phyloP scores from a whole-genome alignment of 2,888 invertebrate species.

The Amaurobius ferox region DNA sequence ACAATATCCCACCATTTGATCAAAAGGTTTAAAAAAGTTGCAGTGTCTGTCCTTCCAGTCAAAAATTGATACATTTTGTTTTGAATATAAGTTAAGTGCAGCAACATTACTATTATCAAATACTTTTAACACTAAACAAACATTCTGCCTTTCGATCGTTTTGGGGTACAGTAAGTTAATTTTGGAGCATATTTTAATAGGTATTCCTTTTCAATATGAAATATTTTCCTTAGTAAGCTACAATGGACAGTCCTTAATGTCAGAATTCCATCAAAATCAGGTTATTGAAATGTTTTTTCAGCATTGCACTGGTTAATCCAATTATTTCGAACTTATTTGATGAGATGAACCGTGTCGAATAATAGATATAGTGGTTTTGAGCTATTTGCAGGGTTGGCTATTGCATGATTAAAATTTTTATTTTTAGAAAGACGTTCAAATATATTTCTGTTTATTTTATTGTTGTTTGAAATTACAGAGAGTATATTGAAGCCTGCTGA shows the following conservation, averaged over 20 bases:
- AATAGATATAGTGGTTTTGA: not conserved
- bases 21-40: too few relatives aligned
- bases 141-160: not conserved
- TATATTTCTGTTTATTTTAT: conserved; percentile 15
- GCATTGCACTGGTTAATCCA: not conserved
- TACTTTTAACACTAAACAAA: too few relatives aligned
- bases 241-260: not conserved
- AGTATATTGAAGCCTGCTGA: not conserved
- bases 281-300: not conserved
- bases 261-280: too few relatives aligned
- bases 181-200: not conserved
- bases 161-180: not conserved
- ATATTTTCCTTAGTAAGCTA: not conserved
- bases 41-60: not conserved
- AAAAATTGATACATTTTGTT: not conserved
- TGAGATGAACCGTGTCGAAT: conserved; percentile 5
- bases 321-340: conserved; percentile 13
- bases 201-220: not conserved
- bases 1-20: not conserved
- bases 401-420: not conserved
- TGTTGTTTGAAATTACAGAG: not conserved
- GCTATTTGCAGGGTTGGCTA: not conserved
- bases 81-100: too few relatives aligned
- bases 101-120: not conserved
- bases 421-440: too few relatives aligned